Evolutionary conservation across 1,140 invertebrate species (phyloP), one percentile per base, ranked within the genome.

Genomic region (Varroa destructor): DNA sequence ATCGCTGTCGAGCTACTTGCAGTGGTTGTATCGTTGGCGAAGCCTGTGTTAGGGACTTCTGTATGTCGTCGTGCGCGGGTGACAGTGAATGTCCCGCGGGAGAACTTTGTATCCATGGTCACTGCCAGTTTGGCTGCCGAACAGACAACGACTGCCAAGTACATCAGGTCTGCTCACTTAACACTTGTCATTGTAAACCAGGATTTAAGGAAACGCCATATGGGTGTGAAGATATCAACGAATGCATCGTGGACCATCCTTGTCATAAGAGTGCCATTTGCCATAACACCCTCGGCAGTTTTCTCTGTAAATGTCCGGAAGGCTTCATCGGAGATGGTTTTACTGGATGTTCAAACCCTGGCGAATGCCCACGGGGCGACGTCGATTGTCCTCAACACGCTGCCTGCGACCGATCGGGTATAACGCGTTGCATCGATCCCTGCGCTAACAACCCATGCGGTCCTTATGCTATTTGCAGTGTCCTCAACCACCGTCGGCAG

Each of bases 21-120:
- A 74, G 72, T n/a, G 67, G 74, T 37, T 77, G 76, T 73, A 75
- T 75, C 51, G 74, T 75, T 43, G 76, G 76, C 36, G 76, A 77
- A 75, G 70, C 73, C 6, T 77, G 76, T 43, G 71, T 76, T 37
- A 73, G 74, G 36, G 73, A 72, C 55, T 71, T 74, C 25, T 77
- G 76, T 51, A 72, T 75, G 74, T 67, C 61, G n/a, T 74, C 74
- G 46, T 94, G 91, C 77, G 90, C 90, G 76, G 85, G 87, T 2
- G 90, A 91, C 77, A 88, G 87, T 75, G 93, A 93, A 76, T 94
- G 91, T 75, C 81, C 91, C 72, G 86, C 87, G 6, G 90, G 91
- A 71, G 90, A 93, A 83, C 85, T 93, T 56, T 93, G 91, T 76
- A 84, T 86, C n/a, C 85, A 87, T 74, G 89, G 90, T 55, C 83